phyloP scores from a whole-genome alignment of 1,140 invertebrate species.

The Lordiphosa stackelbergi region DNA sequence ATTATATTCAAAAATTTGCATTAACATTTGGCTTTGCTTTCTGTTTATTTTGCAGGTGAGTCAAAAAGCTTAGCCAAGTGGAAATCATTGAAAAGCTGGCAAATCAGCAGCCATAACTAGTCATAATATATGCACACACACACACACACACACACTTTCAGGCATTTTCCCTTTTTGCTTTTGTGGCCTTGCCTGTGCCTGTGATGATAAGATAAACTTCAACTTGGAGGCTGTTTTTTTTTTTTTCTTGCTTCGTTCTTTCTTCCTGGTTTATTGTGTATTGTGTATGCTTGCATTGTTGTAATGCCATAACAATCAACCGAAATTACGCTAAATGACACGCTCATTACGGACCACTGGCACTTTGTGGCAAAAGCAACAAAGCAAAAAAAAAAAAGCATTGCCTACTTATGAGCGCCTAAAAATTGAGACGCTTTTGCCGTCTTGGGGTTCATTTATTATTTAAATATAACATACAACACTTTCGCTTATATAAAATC shows the following conservation, averaged over 20 bases:
- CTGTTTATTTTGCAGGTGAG: slow-evolving; percentile 8
- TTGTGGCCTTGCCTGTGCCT: slow-evolving; percentile 17
- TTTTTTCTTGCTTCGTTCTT: background rate
- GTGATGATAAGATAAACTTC: slow-evolving; percentile 64
- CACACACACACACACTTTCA: slow-evolving; percentile 20
- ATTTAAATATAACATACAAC: slow-evolving; percentile 71
- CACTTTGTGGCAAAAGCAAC: slow-evolving; percentile 22
- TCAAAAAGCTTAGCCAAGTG: background rate
- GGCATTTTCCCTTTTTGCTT: background rate
- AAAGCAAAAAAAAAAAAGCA: slow-evolving; percentile 50
- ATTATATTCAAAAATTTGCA: background rate
- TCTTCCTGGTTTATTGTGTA: slow-evolving; percentile 32
- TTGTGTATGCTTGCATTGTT: slow-evolving; percentile 39
- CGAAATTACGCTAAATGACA: slow-evolving; percentile 73
- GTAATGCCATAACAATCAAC: slow-evolving; percentile 74
- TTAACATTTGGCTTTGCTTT: background rate
- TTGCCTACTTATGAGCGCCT: slow-evolving; percentile 69
- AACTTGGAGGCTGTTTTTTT: slow-evolving; percentile 18
- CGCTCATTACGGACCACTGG: slow-evolving; percentile 61
- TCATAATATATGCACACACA: slow-evolving; percentile 34
- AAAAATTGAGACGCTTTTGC: background rate
- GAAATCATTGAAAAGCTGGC: too few species aligned
- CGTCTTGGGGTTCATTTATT: slow-evolving; percentile 43
- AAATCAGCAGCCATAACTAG: too few species aligned
- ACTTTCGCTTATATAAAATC: slow-evolving; percentile 31